Percentiles rank a stretch among this genome's conserved stretches.
Evolutionary conservation across 2,797 vertebrate species (phyloP).

Genomic region (Centropyge bicolor): DNA sequence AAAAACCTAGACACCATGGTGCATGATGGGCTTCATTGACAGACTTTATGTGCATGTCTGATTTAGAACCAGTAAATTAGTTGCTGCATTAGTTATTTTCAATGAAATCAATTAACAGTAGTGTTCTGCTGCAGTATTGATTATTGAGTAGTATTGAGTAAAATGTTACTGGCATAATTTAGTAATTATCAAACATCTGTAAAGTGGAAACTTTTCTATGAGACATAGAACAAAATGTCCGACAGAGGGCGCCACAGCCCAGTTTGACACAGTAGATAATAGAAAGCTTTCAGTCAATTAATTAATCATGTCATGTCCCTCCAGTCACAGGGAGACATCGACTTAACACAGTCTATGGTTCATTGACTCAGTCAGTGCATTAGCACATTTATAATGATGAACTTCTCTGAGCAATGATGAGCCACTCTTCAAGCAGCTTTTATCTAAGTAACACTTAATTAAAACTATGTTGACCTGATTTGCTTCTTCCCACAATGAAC

Average conservation of each 20-base stretch:
- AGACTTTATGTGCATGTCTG: background rate
- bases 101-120: background rate
- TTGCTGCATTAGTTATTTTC: too few relatives aligned
- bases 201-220: too few relatives aligned
- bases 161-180: too few relatives aligned
- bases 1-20: background rate
- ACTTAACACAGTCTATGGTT: background rate
- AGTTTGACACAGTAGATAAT: background rate
- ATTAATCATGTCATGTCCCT: background rate
- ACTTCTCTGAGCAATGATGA: background rate
- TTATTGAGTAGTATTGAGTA: too few relatives aligned
- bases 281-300: background rate
- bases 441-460: too few relatives aligned
- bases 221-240: background rate
- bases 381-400: background rate
- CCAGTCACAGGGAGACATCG: background rate
- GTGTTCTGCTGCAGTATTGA: too few relatives aligned
- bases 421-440: too few relatives aligned
- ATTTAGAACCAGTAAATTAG: background rate
- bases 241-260: slow-evolving; percentile 20
- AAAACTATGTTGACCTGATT: too few relatives aligned
- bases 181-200: too few relatives aligned
- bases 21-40: background rate
- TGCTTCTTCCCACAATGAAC: too few relatives aligned
- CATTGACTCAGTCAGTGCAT: slow-evolving; percentile 11